These are phyloP conservation scores for Antennarius striatus DNA, from an alignment of 2,113 vertebrate genomes.

Conservation along the genomic window DNA sequence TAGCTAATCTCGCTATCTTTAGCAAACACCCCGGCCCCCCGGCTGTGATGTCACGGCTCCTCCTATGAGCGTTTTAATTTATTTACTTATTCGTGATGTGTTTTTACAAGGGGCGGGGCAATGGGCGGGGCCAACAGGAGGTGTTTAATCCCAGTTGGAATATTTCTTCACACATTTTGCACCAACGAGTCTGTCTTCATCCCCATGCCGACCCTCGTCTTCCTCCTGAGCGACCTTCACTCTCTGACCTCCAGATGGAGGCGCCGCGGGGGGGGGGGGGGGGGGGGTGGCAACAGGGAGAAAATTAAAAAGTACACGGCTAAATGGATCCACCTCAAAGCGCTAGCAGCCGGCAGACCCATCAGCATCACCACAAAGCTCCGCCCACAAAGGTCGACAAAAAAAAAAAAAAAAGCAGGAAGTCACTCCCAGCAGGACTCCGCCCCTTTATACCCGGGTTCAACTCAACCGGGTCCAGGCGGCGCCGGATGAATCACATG, in stretches of 20 bases:
- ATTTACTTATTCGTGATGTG: too few species aligned
- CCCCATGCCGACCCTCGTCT: conserved; percentile 18
- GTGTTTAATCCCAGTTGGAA: too few species aligned
- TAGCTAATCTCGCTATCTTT: too few species aligned
- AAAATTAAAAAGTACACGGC: conserved; percentile 75
- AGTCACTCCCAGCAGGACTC: conserved; percentile 6
- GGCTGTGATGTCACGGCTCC: too few species aligned
- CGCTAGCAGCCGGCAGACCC: background rate
- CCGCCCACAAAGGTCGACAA: conserved; percentile 31
- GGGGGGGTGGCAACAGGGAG: conserved; percentile 68
- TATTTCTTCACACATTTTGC: too few species aligned
- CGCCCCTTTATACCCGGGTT: conserved; percentile 1
- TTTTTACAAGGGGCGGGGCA: too few species aligned
- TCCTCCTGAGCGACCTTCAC: conserved; percentile 73
- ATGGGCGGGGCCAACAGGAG: too few species aligned
- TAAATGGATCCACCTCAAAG: conserved; percentile 47
- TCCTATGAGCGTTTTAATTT: too few species aligned
- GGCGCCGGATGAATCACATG: background rate
- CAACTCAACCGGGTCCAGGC: conserved; percentile 8
- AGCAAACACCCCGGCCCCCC: too few species aligned
- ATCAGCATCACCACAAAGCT: background rate
- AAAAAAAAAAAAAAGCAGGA: too few species aligned
- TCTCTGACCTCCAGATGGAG: conserved; percentile 83
- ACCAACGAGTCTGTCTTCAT: background rate
- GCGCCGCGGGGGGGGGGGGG: conserved; percentile 68